These are phyloP conservation scores for Halcyon badia DNA, from an alignment of 2,797 vertebrate genomes.

Conservation along the genomic window DNA sequence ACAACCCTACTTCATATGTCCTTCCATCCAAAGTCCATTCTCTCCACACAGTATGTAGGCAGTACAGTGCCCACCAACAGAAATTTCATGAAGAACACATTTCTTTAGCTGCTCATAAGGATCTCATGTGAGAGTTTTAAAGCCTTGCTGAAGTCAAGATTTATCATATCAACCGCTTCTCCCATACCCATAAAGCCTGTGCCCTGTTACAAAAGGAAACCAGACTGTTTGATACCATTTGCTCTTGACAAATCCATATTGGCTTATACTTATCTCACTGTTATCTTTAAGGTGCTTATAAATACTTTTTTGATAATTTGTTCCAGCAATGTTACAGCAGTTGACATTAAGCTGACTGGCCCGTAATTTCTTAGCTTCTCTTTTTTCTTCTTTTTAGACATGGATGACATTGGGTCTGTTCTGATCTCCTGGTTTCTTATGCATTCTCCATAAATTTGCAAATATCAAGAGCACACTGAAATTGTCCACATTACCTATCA, in stretches of 20 bases:
- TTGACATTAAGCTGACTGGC: constrained; percentile 55
- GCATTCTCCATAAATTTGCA: background rate
- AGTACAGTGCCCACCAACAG: background rate
- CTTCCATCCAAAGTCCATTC: background rate
- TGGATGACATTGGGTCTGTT: background rate
- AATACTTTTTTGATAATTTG: constrained; percentile 16
- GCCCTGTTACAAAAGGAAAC: background rate
- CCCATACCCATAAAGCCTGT: background rate
- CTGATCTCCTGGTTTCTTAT: background rate
- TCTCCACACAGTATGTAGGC: background rate
- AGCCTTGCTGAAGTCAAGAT: background rate
- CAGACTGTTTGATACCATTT: background rate
- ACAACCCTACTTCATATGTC: background rate
- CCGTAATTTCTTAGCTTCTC: background rate
- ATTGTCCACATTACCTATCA: background rate
- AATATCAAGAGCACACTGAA: background rate
- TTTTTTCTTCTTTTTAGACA: background rate
- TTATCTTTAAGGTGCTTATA: constrained; percentile 38
- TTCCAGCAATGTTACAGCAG: background rate
- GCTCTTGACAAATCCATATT: background rate
- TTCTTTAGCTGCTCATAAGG: background rate
- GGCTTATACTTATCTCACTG: background rate
- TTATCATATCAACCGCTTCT: background rate
- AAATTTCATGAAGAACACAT: background rate
- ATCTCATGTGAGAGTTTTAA: background rate